Evolutionary conservation across 2,888 invertebrate species (phyloP).

Genomic region (Thymelicus sylvestris): DNA sequence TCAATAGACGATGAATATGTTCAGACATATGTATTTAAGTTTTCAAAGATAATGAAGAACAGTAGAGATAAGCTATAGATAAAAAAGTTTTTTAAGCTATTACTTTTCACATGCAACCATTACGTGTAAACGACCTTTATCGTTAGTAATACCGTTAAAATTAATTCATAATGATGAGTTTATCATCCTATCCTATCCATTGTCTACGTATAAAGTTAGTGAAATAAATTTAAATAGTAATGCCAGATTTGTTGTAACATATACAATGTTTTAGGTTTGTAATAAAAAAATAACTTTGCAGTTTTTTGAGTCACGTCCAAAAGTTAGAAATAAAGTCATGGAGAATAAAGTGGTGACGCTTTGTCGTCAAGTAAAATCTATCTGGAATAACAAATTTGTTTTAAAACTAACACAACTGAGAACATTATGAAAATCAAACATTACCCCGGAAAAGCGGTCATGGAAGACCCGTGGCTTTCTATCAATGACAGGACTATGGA

Average conservation of each 20-base stretch:
- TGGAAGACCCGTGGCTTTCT: constrained; percentile 89
- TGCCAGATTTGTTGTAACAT: constrained; percentile 23
- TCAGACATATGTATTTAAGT: no score
- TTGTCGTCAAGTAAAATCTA: background rate
- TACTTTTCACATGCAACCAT: background rate
- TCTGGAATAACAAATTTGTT: background rate
- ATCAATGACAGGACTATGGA: constrained; percentile 89
- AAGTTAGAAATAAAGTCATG: background rate
- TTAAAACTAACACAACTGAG: constrained; percentile 41
- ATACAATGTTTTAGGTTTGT: background rate
- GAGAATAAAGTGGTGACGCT: background rate
- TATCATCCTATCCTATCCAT: constrained; percentile 12
- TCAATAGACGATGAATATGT: no score
- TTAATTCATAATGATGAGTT: constrained; percentile 5
- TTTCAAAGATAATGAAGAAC: no score
- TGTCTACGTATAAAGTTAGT: constrained; percentile 1
- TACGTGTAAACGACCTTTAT: background rate
- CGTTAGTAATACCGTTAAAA: constrained; percentile 10
- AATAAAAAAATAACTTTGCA: background rate
- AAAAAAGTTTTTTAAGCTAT: no score
- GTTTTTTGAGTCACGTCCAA: no score
- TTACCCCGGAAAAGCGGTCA: constrained; percentile 93
- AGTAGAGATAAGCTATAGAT: no score
- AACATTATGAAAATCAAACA: constrained; percentile 92
- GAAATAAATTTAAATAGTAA: constrained; percentile 4